Percentiles rank a stretch among this genome's conserved stretches.
Evolutionary conservation across 2,797 vertebrate genomes (phyloP).

Genomic region (Hypotaenidia philippensis): DNA sequence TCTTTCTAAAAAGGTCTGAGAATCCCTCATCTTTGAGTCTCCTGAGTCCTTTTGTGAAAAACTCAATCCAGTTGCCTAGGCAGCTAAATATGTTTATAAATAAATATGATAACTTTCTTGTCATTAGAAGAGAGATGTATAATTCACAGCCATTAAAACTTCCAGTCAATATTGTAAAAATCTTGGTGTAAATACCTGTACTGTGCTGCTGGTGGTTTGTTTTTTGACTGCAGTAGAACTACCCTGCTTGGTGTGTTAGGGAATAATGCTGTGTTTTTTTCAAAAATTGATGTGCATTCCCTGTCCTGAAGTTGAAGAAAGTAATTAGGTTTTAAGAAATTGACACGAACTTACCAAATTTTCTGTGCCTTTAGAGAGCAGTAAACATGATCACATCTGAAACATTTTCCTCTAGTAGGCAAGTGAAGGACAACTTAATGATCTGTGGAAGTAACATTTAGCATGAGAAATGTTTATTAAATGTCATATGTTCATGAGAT

Average conservation of each 20-base stretch:
- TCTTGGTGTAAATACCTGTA: background rate
- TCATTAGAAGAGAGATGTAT: background rate
- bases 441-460: slow-evolving; percentile 61
- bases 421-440: slow-evolving; percentile 67
- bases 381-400: slow-evolving; percentile 27
- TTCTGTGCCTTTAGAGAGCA: slow-evolving; percentile 30
- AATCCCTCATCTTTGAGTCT: background rate
- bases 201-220: background rate
- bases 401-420: slow-evolving; percentile 28
- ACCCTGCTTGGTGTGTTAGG: background rate
- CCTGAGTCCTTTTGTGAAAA: background rate
- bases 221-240: background rate
- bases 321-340: slow-evolving; percentile 56
- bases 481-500: slow-evolving; percentile 45
- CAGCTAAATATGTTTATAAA: background rate
- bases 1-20: background rate
- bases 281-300: background rate
- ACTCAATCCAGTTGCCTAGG: background rate
- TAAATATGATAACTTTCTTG: background rate
- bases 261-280: background rate
- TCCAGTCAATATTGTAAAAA: background rate
- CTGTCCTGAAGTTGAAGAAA: slow-evolving; percentile 26
- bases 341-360: slow-evolving; percentile 18
- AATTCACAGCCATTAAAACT: background rate
- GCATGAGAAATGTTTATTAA: slow-evolving; percentile 64